These are phyloP conservation scores for Hippopotamus amphibius DNA, from an alignment of 2,113 vertebrate genomes.

Conservation along the genomic window DNA sequence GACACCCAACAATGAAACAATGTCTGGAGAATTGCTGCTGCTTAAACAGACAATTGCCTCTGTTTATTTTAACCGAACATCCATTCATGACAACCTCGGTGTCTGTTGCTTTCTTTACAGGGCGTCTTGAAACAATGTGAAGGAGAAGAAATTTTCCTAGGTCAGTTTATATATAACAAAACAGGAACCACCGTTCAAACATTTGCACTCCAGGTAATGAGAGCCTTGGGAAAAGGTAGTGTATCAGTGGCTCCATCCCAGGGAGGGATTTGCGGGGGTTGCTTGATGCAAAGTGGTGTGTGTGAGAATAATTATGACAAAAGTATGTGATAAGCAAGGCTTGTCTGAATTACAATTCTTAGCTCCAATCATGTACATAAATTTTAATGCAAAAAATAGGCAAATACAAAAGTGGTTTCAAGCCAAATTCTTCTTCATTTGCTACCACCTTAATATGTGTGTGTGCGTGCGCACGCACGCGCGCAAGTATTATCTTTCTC, in stretches of 20 bases:
- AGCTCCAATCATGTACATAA: neutral
- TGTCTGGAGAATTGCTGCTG: neutral
- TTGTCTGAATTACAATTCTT: neutral
- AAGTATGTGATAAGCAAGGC: neutral
- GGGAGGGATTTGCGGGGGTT: neutral
- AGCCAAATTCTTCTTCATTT: neutral
- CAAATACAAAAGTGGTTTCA: neutral
- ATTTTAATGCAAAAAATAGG: neutral
- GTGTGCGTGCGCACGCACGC: too few relatives aligned
- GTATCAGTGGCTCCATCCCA: neutral
- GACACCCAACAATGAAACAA: too few relatives aligned
- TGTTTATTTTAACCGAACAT: accelerated
- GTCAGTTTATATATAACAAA: slow-evolving; percentile 75
- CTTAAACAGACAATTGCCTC: neutral
- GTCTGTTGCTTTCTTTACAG: slow-evolving; percentile 47
- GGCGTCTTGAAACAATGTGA: slow-evolving; percentile 74
- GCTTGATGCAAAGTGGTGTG: neutral
- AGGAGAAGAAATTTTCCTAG: slow-evolving; percentile 78
- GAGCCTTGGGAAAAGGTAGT: neutral
- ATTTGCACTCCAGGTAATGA: slow-evolving; percentile 79
- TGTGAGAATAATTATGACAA: neutral
- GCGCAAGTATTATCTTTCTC: neutral
- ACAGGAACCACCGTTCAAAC: slow-evolving; percentile 77
- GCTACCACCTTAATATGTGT: neutral
- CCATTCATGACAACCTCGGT: neutral